Conservation (phyloP, 2,797 vertebrate species). For the Onychomys arenicola region DNA sequence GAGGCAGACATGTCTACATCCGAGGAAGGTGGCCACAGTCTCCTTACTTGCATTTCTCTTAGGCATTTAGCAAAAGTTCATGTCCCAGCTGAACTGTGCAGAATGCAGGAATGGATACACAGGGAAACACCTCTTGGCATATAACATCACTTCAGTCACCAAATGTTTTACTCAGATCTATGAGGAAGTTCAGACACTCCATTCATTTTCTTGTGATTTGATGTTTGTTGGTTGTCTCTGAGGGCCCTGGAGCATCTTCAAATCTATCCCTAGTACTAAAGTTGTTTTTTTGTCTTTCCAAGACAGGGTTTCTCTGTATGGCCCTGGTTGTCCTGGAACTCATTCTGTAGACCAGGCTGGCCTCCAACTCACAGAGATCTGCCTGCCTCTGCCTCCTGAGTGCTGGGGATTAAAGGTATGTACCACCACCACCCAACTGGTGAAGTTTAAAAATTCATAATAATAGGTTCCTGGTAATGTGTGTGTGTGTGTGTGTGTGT, state of each 20-base stretch:
- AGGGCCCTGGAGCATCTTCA: background rate
- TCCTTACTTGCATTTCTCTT: background rate
- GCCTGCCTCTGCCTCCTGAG: background rate
- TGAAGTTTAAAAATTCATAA: background rate
- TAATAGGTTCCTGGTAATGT: background rate
- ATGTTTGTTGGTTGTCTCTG: background rate
- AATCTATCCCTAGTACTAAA: background rate
- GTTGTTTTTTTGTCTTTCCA: background rate
- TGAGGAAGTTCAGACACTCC: background rate
- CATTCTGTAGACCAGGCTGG: too few species aligned
- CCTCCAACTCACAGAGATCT: background rate
- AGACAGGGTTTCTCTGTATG: background rate
- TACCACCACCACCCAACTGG: background rate
- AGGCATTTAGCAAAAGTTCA: background rate
- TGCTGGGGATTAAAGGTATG: background rate
- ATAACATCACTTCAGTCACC: background rate
- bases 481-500: background rate
- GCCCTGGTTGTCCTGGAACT: background rate
- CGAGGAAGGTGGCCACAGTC: background rate
- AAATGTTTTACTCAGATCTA: background rate
- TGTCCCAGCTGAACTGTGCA: accelerated
- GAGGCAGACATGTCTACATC: background rate
- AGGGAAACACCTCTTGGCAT: background rate
- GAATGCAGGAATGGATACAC: accelerated
- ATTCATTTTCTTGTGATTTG: background rate